Conservation (phyloP, 2,113 vertebrate species). For the Zosterops hypoxanthus region DNA sequence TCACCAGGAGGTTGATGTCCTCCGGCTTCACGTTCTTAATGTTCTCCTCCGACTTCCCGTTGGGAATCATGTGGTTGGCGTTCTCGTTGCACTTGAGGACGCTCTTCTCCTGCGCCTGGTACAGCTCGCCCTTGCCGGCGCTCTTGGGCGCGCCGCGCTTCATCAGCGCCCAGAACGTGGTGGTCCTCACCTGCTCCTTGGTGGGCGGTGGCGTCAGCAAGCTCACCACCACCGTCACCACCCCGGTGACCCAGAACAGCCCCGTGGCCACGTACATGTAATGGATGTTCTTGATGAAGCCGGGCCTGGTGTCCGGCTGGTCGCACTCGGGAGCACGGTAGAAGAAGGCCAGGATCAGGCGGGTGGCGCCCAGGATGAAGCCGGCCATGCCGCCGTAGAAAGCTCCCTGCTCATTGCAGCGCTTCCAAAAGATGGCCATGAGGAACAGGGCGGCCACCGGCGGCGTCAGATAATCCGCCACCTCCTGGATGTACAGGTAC, state of each 20-base stretch:
- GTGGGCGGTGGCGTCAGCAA: constrained; percentile 89
- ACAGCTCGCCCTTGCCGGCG: constrained; percentile 64
- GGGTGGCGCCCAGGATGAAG: constrained; percentile 83
- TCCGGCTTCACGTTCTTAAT: constrained; percentile 80
- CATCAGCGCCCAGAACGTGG: constrained; percentile 89
- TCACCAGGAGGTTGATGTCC: constrained; percentile 86
- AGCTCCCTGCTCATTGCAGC: constrained; percentile 93
- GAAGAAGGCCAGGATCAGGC: constrained; percentile 88
- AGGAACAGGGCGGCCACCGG: constrained; percentile 95
- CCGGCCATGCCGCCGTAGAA: constrained; percentile 95
- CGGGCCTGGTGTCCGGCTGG: constrained; percentile 87
- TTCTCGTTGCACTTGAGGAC: constrained; percentile 71
- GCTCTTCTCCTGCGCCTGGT: constrained; percentile 79
- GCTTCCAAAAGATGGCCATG: constrained; percentile 94
- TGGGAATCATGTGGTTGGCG: constrained; percentile 79
- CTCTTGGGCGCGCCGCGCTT: constrained; percentile 59
- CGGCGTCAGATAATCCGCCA: constrained; percentile 94
- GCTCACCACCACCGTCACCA: constrained; percentile 87
- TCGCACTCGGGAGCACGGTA: constrained; percentile 91
- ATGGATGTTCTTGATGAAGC: constrained; percentile 87
- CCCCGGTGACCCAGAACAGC: constrained; percentile 92
- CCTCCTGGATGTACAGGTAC: constrained; percentile 98
- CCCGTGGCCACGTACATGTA: constrained; percentile 95
- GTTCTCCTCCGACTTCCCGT: constrained; percentile 82
- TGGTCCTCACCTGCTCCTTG: constrained; percentile 84